A percentile compares a stretch with the other conserved stretches of the same genome.
These are phyloP conservation scores for Patella depressa DNA, from an alignment of 2,888 invertebrate genomes.

Conservation along the genomic window DNA sequence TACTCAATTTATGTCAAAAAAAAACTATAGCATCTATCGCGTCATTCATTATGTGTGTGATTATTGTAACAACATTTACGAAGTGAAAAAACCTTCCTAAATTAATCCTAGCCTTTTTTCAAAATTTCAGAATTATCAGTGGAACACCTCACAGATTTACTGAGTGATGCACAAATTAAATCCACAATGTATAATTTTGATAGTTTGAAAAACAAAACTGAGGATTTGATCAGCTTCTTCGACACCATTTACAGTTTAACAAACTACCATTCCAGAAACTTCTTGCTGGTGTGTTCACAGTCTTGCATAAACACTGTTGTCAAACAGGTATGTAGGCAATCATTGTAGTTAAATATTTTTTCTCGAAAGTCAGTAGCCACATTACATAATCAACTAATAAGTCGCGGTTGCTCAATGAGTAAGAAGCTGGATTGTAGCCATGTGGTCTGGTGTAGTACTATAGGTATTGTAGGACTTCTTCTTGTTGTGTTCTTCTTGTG, in stretches of 20 bases:
- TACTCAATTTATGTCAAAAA: too few relatives aligned
- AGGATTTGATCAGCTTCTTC: neutral
- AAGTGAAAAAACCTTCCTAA: too few relatives aligned
- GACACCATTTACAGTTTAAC: neutral
- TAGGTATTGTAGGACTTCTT: too few relatives aligned
- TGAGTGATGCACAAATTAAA: neutral
- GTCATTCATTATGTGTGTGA: neutral
- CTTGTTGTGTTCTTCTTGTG: too few relatives aligned
- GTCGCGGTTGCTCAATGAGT: too few relatives aligned
- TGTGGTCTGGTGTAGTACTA: too few relatives aligned
- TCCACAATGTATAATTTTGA: constrained; percentile 3
- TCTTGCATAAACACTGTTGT: neutral
- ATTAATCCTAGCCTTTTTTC: too few relatives aligned
- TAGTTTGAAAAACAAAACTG: neutral
- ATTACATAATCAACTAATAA: too few relatives aligned
- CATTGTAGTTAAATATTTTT: neutral
- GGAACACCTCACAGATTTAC: neutral
- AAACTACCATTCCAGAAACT: neutral
- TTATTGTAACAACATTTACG: neutral
- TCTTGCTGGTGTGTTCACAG: neutral
- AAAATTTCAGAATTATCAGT: neutral
- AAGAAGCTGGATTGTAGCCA: too few relatives aligned
- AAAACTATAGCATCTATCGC: neutral
- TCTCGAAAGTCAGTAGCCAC: neutral
- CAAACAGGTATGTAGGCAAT: neutral